These are phyloP conservation scores for Oncorhynchus keta DNA, from an alignment of 2,113 vertebrate species.

Conservation along the genomic window DNA sequence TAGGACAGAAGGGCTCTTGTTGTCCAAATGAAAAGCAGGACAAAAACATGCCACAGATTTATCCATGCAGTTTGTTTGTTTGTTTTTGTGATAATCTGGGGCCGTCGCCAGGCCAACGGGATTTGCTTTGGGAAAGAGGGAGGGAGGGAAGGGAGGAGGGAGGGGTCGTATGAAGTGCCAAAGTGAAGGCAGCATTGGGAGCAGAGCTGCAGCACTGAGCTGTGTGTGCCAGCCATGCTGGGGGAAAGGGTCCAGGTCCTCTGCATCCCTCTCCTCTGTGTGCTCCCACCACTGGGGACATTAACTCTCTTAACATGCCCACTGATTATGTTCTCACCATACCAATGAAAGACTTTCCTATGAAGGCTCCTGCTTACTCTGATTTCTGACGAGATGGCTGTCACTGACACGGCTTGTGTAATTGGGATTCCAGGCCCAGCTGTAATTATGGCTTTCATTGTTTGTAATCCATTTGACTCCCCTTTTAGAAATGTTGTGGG, in stretches of 20 bases:
- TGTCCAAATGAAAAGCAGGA: constrained; percentile 29
- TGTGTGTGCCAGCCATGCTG: constrained; percentile 28
- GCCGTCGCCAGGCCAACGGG: constrained; percentile 38
- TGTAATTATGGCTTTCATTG: background rate
- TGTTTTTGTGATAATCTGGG: constrained; percentile 55
- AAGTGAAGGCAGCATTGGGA: constrained; percentile 4
- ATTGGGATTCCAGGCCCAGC: background rate
- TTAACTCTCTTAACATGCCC: background rate
- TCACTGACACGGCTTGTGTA: too few relatives aligned
- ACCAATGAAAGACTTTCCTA: constrained; percentile 12
- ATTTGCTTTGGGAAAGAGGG: constrained; percentile 3
- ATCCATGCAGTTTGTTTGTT: too few relatives aligned
- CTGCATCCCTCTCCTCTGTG: background rate
- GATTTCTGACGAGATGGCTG: background rate
- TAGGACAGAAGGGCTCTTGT: constrained; percentile 69
- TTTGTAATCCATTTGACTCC: background rate
- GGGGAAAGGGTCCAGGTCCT: constrained; percentile 21
- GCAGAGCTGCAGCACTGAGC: constrained; percentile 6
- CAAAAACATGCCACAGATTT: too few relatives aligned
- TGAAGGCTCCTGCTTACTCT: background rate
- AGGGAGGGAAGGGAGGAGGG: background rate
- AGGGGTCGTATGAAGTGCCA: constrained; percentile 1
- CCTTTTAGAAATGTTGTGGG: background rate
- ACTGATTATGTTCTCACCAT: constrained; percentile 5
- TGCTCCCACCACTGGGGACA: background rate